Evolutionary conservation across 2,797 vertebrate species (phyloP), one percentile per base, ranked within the genome.

Genomic region (Pangasius macronema): DNA sequence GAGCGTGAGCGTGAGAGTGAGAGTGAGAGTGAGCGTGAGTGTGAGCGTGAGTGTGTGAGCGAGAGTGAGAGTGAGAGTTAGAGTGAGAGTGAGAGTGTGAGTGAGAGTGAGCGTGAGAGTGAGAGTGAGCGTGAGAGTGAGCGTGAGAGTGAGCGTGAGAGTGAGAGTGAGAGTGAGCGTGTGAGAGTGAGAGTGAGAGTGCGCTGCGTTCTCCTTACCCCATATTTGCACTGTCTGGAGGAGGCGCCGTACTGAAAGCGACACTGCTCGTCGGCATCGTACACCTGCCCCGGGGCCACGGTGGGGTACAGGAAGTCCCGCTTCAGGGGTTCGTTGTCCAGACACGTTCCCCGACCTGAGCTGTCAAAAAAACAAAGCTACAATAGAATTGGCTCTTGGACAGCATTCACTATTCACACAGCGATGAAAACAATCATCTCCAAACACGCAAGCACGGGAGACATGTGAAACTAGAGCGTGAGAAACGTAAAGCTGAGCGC

Each of bases 341-440:
- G 97, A 97, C 98, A 99, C 95, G 97, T 98, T 95, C 98, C 98
- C 95, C 98, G 98, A 96, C 98, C 98, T 96, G 98, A 99, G 97
- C 98, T 99, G 98, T 98, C 97, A 97, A 94, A 95, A 96, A 97
- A 94, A 95, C 95, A 96, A 95, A 95, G 93, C 93, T 93, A 94
- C 93, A 95, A 94, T 96, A 94, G 94, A 91, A 95, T 91, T 95
- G 92, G 93, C 95, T 96, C 93, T 95, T 92, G 91, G 92, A 95
- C 91, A 92, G 89, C 57, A 39, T 61, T 72, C 63, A 36, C 24
- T 59, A 11, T 86, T 27, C 24, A 53, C 81, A 82, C 49, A 79
- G 53, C 27, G 8, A 30, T 30, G 20, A 18, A 51, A 76, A 77
- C 67, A 55, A 67, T 46, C 20, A 30, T 49, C 49, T 80, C 61